A percentile compares a stretch with the other conserved stretches of the same genome.
phyloP scores from a whole-genome alignment of 2,888 invertebrate genomes.

The Euclidia mi region DNA sequence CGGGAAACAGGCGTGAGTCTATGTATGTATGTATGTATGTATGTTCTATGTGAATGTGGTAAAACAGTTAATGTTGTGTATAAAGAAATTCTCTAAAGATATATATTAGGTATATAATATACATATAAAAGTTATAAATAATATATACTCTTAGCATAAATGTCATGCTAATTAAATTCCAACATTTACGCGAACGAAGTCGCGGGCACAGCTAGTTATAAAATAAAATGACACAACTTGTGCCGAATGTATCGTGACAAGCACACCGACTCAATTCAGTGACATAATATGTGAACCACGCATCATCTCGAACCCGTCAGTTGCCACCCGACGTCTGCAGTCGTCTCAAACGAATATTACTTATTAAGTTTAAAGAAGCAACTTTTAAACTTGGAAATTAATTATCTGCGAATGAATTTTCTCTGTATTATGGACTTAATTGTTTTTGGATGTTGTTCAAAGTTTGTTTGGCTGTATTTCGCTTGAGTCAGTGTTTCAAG shows the following conservation, averaged over 20 bases:
- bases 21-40: too few relatives aligned
- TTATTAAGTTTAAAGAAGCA: constrained; percentile 49
- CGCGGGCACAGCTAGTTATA: too few relatives aligned
- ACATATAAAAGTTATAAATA: too few relatives aligned
- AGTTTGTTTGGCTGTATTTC: constrained; percentile 52
- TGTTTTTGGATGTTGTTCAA: constrained; percentile 51
- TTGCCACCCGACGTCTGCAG: constrained; percentile 6
- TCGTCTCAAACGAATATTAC: constrained; percentile 45
- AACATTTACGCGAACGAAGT: too few relatives aligned
- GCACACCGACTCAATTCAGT: too few relatives aligned
- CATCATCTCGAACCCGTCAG: not conserved
- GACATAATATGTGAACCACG: constrained; percentile 7
- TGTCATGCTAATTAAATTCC: too few relatives aligned
- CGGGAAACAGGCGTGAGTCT: too few relatives aligned
- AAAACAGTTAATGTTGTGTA: too few relatives aligned
- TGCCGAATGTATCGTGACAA: constrained; percentile 2
- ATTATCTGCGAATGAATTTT: constrained; percentile 57
- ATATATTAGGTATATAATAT: too few relatives aligned
- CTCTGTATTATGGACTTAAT: constrained; percentile 57
- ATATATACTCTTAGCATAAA: too few relatives aligned
- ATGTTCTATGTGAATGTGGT: too few relatives aligned
- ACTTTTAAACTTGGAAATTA: constrained; percentile 56
- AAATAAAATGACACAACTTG: not conserved
- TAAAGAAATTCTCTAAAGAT: too few relatives aligned
- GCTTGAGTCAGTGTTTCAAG: constrained; percentile 50